These are phyloP conservation scores for Empidonax alnorum DNA, from an alignment of 2,113 vertebrate species.

Conservation along the genomic window DNA sequence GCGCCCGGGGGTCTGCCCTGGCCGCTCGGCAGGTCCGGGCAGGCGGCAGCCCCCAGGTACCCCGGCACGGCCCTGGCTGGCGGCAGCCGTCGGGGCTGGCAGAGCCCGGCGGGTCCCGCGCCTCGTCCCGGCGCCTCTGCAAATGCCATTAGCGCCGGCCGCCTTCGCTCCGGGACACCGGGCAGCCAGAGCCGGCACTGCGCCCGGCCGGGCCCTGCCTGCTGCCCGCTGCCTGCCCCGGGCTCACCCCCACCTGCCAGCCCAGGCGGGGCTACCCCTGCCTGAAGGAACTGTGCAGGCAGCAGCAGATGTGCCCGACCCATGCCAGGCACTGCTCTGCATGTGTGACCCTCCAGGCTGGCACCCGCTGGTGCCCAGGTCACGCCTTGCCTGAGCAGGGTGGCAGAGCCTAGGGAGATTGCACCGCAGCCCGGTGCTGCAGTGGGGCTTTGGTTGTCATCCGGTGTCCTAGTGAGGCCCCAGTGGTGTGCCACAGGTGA, in stretches of 20 bases:
- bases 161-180: neutral
- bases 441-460: neutral
- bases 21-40: neutral
- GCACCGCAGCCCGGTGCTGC: fast-evolving
- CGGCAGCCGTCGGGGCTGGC: neutral
- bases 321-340: neutral
- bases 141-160: slow-evolving; percentile 26
- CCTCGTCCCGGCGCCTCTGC: neutral
- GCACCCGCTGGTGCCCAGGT: neutral
- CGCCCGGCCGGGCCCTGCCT: neutral
- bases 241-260: neutral
- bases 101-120: neutral
- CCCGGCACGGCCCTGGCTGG: neutral
- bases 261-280: neutral
- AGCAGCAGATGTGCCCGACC: neutral
- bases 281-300: neutral
- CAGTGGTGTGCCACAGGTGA: neutral
- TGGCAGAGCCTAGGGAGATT: neutral
- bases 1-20: neutral
- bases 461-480: fast-evolving
- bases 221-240: neutral
- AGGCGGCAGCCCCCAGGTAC: neutral
- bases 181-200: neutral
- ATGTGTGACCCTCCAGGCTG: fast-evolving
- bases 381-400: fast-evolving